Conservation (phyloP, 2,113 vertebrate species). For the Trichechus manatus region DNA sequence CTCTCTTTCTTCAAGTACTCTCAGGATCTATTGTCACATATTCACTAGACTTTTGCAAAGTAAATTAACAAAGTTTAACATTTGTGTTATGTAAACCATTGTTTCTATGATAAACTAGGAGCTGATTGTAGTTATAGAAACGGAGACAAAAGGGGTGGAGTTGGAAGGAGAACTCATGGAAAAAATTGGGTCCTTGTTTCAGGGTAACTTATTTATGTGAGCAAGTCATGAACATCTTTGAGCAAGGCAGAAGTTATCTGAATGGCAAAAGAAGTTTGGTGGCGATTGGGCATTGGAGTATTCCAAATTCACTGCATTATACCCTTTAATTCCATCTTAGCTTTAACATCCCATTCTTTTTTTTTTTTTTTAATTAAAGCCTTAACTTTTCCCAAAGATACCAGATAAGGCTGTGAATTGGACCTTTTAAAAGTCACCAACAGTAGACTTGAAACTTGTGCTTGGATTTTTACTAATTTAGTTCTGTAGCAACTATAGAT, state of each 20-base stretch:
- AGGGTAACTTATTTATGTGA: not conserved
- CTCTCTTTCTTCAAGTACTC: not conserved
- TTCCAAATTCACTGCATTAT: fast-evolving
- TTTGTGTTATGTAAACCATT: not conserved
- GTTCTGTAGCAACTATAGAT: not conserved
- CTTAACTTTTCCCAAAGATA: not conserved
- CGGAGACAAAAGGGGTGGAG: not conserved
- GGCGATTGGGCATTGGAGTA: fast-evolving
- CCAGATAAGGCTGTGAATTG: not conserved
- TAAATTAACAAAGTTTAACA: not conserved
- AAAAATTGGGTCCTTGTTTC: not conserved
- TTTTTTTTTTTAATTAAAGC: not conserved
- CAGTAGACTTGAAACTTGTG: not conserved
- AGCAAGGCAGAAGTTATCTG: not conserved
- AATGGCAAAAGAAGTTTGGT: not conserved
- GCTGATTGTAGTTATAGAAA: not conserved
- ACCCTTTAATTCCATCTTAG: fast-evolving
- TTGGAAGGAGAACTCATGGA: not conserved
- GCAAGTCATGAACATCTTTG: not conserved
- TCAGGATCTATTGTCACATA: not conserved
- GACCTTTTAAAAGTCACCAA: not conserved
- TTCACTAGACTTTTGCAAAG: not conserved
- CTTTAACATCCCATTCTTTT: not conserved
- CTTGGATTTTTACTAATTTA: not conserved
- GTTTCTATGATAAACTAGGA: not conserved